A percentile compares a stretch with the other conserved stretches of the same genome.
phyloP scores from a whole-genome alignment of 2,797 vertebrate genomes.

The Limosa lapponica region DNA sequence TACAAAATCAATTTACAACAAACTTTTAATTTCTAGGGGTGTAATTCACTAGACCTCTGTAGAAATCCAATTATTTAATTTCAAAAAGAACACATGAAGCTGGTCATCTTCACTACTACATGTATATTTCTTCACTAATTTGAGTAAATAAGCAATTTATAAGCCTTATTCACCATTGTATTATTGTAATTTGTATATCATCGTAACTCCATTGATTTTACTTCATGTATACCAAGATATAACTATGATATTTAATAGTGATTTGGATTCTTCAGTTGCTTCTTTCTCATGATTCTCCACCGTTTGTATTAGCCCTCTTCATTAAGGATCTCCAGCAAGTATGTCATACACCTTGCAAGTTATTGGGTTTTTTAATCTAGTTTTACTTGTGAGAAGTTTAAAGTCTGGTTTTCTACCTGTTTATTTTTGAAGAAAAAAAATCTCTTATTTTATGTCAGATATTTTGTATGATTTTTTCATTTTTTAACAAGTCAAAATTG shows the following conservation, averaged over 20 bases:
- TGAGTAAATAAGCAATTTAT: slow-evolving; percentile 47
- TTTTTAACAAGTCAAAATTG: not conserved
- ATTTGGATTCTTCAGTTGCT: not conserved
- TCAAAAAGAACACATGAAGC: not conserved
- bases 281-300: slow-evolving; percentile 3
- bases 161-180: not conserved
- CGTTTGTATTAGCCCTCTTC: slow-evolving; percentile 6
- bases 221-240: not conserved
- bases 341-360: slow-evolving; percentile 2
- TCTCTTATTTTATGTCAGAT: not conserved
- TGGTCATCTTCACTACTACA: not conserved
- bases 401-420: not conserved
- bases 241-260: not conserved
- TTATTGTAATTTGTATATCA: not conserved
- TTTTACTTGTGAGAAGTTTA: slow-evolving; percentile 42
- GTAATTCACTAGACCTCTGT: not conserved
- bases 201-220: not conserved
- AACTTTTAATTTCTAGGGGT: not conserved
- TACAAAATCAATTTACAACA: not conserved
- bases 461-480: not conserved
- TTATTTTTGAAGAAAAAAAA: not conserved
- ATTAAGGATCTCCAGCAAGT: slow-evolving; percentile 20
- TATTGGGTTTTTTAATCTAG: slow-evolving; percentile 11
- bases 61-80: not conserved
- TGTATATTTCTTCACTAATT: slow-evolving; percentile 28